Conservation (phyloP, 2,888 invertebrate genomes). For the Caenorhabditis becei region DNA sequence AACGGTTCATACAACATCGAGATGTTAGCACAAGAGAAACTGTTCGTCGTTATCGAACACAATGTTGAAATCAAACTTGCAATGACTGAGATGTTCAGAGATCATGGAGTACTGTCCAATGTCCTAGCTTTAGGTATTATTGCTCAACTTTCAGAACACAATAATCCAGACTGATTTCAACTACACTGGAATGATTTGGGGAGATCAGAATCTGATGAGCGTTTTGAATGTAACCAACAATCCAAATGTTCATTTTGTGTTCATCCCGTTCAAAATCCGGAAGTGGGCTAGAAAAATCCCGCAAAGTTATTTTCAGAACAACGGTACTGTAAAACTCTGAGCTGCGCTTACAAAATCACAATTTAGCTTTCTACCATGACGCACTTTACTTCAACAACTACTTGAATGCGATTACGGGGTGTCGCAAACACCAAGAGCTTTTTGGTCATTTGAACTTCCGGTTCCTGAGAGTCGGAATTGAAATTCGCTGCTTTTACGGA, state of each 20-base stretch:
- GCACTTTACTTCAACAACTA: not conserved
- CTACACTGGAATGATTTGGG: constrained; percentile 33
- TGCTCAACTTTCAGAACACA: constrained; percentile 1
- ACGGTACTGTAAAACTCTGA: not conserved
- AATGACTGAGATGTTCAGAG: not conserved
- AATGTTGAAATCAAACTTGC: not conserved
- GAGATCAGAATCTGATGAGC: not conserved
- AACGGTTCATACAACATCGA: not conserved
- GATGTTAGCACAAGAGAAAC: not conserved
- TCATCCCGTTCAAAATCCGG: constrained; percentile 19
- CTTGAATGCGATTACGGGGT: not conserved
- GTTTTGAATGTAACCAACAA: not conserved
- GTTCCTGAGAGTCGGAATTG: constrained; percentile 5
- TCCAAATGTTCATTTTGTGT: constrained; percentile 5
- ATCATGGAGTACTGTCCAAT: constrained; percentile 3
- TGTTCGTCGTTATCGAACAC: constrained; percentile 20
- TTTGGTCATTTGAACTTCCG: constrained; percentile 8
- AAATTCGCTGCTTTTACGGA: constrained; percentile 18
- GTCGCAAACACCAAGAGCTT: constrained; percentile 3
- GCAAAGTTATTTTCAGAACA: not conserved
- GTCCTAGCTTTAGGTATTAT: not conserved
- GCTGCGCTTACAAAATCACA: not conserved
- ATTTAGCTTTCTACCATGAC: not conserved
- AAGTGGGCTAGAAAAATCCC: constrained; percentile 1
- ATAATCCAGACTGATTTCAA: constrained; percentile 21